Evolutionary conservation across 2,888 invertebrate species (phyloP), one percentile per base, ranked within the genome.

Genomic region (Sisyra terminalis): DNA sequence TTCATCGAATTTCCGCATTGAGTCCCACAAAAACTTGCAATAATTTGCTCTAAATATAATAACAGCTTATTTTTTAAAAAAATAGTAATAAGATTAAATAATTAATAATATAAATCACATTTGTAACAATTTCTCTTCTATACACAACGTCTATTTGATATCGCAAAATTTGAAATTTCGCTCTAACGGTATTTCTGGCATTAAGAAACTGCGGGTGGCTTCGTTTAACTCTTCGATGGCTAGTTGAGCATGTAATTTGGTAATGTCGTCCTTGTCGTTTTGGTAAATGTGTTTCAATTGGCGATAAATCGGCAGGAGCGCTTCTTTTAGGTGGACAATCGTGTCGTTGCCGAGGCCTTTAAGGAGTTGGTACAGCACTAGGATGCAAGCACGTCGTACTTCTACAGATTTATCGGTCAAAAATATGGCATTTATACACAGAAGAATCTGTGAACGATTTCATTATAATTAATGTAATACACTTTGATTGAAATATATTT

Each of bases 141-240:
- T 15, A 38, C 8, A 24, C 24, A 17, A 14, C 40, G 7, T 4
- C 5, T 38, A 30, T 40, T 40, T 29, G 11, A 31, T 29, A 17
- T 43, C 31, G 17, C 38, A 34, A 44, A 46, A 38, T 24, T 14
- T 32, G 29, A 80, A 69, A 48, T 64, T 67, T 52, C 76, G 80
- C 48, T 72, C 68, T 42, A 74, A 58, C 43, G 65, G 65, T 39
- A 70, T 57, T 51, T 67, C 59, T 1, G 75, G 70, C 49, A 73
- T 71, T 18, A 84, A 54, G 49, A 74, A 69, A 42, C 71, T 64
- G 50, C 66, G 70, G 45, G 80, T 76, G 43, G 78, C 74, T 44
- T 69, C 68, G 54, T 84, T 75, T 10, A 88, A 64, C 63, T 85
- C 81, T 57, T 85, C 80, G 31, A 88, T 59, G 2, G 85, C 83